Conservation (phyloP, 1,140 invertebrate species). For the Drosophila elegans region DNA sequence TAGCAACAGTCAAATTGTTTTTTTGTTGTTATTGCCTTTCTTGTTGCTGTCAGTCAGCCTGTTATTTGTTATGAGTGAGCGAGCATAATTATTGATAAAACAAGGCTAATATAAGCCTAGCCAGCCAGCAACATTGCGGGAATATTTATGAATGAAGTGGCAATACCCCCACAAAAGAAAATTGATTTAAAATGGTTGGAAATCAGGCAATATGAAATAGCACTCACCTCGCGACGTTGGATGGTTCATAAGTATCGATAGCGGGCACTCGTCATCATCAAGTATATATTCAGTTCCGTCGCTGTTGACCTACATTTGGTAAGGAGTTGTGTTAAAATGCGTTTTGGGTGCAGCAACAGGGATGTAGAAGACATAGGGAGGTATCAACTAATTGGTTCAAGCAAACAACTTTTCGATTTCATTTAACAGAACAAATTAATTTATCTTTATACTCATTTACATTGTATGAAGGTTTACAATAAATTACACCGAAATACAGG, state of each 20-base stretch:
- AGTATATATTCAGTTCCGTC: conserved; percentile 95
- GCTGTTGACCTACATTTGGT: conserved; percentile 88
- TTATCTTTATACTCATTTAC: no score
- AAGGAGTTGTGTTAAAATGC: background rate
- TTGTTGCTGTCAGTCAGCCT: conserved; percentile 22
- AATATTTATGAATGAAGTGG: conserved; percentile 72
- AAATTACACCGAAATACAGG: no score
- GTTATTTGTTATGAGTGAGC: conserved; percentile 16
- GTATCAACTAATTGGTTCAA: no score
- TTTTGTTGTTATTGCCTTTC: conserved; percentile 40
- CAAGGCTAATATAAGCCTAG: conserved; percentile 61
- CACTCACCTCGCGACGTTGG: conserved; percentile 92
- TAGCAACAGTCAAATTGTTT: conserved; percentile 59
- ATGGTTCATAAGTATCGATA: conserved; percentile 97
- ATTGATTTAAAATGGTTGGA: conserved; percentile 69
- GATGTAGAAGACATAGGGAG: no score
- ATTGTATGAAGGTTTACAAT: no score
- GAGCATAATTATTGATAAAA: conserved; percentile 84
- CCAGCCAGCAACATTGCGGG: conserved; percentile 34
- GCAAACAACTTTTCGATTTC: no score
- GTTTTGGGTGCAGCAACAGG: no score
- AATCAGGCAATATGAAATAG: conserved; percentile 40
- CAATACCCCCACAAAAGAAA: conserved; percentile 28
- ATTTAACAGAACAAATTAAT: no score
- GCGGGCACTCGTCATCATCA: conserved; percentile 98